These are phyloP conservation scores for Pediacus dermestoides DNA, from an alignment of 2,888 invertebrate species.

Conservation along the genomic window DNA sequence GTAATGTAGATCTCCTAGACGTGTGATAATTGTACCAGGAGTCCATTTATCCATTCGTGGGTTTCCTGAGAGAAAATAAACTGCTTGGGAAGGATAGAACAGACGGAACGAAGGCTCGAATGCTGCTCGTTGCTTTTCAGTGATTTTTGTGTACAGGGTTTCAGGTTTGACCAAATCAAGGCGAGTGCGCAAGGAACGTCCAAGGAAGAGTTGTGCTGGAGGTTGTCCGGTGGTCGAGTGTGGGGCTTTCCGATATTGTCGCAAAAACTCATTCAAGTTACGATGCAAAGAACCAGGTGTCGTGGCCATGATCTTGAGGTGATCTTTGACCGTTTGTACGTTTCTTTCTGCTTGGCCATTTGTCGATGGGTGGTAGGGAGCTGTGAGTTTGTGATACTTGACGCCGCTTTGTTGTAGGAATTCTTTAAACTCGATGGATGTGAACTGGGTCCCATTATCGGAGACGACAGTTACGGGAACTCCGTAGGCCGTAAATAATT, in stretches of 20 bases:
- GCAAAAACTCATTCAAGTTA: neutral
- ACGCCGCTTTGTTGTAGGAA: constrained; percentile 20
- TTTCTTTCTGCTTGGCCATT: constrained; percentile 30
- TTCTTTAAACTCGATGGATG: constrained; percentile 33
- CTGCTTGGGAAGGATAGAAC: constrained; percentile 5
- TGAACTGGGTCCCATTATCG: constrained; percentile 35
- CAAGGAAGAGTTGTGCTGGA: constrained; percentile 18
- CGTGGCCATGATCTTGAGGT: constrained; percentile 4
- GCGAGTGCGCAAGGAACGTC: constrained; percentile 13
- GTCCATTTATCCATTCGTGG: constrained; percentile 15
- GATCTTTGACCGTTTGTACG: constrained; percentile 14
- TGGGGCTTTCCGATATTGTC: constrained; percentile 15
- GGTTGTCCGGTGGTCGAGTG: constrained; percentile 15
- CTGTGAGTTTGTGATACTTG: constrained; percentile 20
- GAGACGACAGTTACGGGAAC: constrained; percentile 33
- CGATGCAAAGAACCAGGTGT: neutral
- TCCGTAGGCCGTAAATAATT: constrained; percentile 23
- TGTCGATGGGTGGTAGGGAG: constrained; percentile 15
- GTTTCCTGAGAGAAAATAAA: constrained; percentile 13
- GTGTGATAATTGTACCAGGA: constrained; percentile 13
- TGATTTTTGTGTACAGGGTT: constrained; percentile 3
- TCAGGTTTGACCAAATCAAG: constrained; percentile 8
- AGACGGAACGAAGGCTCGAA: constrained; percentile 8
- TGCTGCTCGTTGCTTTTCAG: constrained; percentile 12
- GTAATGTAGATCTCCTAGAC: constrained; percentile 15